phyloP scores from a whole-genome alignment of 2,113 vertebrate species.

The Tragelaphus buxtoni region DNA sequence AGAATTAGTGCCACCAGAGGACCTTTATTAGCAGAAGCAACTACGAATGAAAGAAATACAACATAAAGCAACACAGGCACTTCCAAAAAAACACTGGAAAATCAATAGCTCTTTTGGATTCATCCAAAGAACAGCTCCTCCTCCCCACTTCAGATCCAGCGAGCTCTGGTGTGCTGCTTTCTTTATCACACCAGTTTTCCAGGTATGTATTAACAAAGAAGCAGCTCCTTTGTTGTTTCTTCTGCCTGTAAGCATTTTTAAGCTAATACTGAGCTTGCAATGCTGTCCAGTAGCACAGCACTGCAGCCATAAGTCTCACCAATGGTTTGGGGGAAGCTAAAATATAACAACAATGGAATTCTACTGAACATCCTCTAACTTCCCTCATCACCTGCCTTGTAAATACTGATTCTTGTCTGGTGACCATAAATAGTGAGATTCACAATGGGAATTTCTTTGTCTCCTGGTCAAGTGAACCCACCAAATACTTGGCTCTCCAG shows the following conservation, averaged over 20 bases:
- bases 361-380: neutral
- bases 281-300: neutral
- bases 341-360: neutral
- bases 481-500: neutral
- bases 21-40: conserved; percentile 58
- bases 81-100: neutral
- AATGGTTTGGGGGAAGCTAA: neutral
- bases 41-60: conserved; percentile 47
- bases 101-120: conserved; percentile 22
- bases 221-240: neutral
- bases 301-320: neutral
- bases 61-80: conserved; percentile 23
- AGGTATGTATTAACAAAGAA: neutral
- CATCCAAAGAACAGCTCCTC: conserved; percentile 1
- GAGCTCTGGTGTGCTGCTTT: neutral
- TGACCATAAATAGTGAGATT: neutral
- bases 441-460: neutral
- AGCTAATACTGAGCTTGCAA: neutral
- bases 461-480: neutral
- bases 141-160: neutral
- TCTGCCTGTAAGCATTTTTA: neutral
- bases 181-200: neutral
- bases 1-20: conserved; percentile 56
- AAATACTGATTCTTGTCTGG: neutral
- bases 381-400: neutral